Base-by-base conservation (phyloP, 1,140 invertebrate genomes). In the Hydropsyche tenuis region DNA sequence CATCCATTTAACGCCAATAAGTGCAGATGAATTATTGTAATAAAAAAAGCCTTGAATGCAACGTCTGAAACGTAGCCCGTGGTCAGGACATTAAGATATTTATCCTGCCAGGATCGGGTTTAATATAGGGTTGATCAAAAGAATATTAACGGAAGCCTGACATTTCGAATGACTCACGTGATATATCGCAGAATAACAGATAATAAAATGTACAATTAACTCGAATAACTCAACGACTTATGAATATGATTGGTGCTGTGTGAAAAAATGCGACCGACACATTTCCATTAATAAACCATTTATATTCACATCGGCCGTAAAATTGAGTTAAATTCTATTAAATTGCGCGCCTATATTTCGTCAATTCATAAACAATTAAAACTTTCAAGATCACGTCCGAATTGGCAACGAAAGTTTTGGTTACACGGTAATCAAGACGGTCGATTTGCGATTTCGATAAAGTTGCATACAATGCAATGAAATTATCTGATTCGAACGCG, bases 11-110 rank as follows among this genome's bases (percentile, higher is more conserved):
- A 53, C 9, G 48, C 14, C 9, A 53, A 53, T 53, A 18, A 18
- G 9, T 16, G 18, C 9, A 18, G 9, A 53, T 53, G 20, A 53
- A 20, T 11, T 6, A 6, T 4, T 18, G 46, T 14, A 48, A 48
- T 18, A 48, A 18, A 5, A 18, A 53, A 16, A 53, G 48, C 16
- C n/a, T 7, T 53, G 20, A 16, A 53, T 4, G 45, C 5, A 48
- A 6, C 16, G 5, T 53, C 22, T 25, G 23, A 60, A 60, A 25
- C 20, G n/a, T 53, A 53, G 20, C 51, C 51, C 18, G n/a, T 22
- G 56, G 56, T 9, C 56, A 25, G 22, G 22, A 60, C 23, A 60
- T 60, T 60, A 60, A 60, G 56, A 60, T 27, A 60, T 60, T n/a
- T 27, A 60, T 60, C 56, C 7, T 60, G 9, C 12, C 56, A 25